A percentile compares a stretch with the other conserved stretches of the same genome.
phyloP scores from a whole-genome alignment of 30 jellyfish, hydroid and myxozoan species.

The Chrysaora quinquecirrha region DNA sequence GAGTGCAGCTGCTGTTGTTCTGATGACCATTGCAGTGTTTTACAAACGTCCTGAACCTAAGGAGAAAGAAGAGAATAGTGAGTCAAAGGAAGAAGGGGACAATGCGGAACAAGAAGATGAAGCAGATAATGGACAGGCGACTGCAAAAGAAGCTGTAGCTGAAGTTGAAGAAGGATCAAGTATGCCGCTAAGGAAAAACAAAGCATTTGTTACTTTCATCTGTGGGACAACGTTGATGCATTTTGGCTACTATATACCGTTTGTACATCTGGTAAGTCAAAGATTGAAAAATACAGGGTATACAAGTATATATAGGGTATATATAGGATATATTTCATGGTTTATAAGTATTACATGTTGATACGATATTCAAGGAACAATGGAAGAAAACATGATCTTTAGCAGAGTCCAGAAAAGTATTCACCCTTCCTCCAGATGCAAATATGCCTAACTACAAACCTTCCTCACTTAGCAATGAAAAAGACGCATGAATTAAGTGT shows the following conservation, averaged over 20 bases:
- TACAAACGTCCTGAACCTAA: slow-evolving; percentile 72
- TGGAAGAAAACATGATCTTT: no score
- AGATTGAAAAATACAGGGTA: no score
- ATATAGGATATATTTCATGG: no score
- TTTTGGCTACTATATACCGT: slow-evolving; percentile 92
- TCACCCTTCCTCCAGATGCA: no score
- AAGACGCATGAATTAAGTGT: no score
- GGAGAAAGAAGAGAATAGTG: slow-evolving; percentile 3
- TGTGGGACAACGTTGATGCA: slow-evolving; percentile 74
- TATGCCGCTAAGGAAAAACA: slow-evolving; percentile 67
- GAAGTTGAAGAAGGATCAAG: slow-evolving; percentile 30
- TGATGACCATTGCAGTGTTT: slow-evolving; percentile 64
- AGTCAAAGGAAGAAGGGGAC: not conserved
- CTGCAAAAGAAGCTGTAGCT: slow-evolving; percentile 13
- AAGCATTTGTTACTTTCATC: slow-evolving; percentile 74
- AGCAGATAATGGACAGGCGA: no score
- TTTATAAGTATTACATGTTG: no score
- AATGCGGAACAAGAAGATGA: slow-evolving; percentile 21
- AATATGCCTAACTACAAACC: no score
- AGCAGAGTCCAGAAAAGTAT: no score
- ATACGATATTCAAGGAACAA: no score
- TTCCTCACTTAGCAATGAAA: no score
- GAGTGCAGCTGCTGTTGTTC: slow-evolving; percentile 74
- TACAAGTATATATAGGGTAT: no score
- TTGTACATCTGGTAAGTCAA: slow-evolving; percentile 89